phyloP scores from a whole-genome alignment of 2,888 invertebrate species.

The Rhamphomyia laevipes region DNA sequence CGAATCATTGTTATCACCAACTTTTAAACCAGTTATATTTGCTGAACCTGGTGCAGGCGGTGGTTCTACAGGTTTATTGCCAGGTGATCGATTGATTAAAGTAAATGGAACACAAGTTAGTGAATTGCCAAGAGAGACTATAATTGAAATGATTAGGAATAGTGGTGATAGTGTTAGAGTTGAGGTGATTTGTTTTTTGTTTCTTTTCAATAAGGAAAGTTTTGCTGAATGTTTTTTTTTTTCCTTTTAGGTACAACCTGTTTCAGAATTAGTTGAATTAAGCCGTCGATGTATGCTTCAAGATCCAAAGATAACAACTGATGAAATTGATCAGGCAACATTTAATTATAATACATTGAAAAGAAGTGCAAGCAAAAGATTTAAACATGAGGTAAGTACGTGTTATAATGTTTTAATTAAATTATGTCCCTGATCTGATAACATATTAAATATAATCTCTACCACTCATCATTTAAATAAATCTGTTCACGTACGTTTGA shows the following conservation, averaged over 20 bases:
- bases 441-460: no score
- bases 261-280: constrained; percentile 82
- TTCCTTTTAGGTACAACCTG: constrained; percentile 69
- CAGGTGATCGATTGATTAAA: constrained; percentile 88
- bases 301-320: constrained; percentile 13
- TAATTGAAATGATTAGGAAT: constrained; percentile 85
- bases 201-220: neutral
- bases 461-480: no score
- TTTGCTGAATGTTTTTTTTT: constrained; percentile 1
- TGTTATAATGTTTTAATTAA: no score
- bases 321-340: constrained; percentile 29
- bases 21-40: constrained; percentile 57
- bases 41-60: constrained; percentile 79
- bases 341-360: constrained; percentile 61
- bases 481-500: no score
- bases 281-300: constrained; percentile 54
- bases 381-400: constrained; percentile 45
- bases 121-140: constrained; percentile 75
- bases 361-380: constrained; percentile 68
- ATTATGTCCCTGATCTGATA: no score
- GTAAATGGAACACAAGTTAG: constrained; percentile 81
- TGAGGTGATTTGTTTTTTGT: constrained; percentile 47
- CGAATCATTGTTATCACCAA: constrained; percentile 32
- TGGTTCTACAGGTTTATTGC: constrained; percentile 71
- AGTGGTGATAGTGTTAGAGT: constrained; percentile 72